Evolutionary conservation across 2,888 invertebrate genomes (phyloP).

Genomic region (Drosophila paracracens): DNA sequence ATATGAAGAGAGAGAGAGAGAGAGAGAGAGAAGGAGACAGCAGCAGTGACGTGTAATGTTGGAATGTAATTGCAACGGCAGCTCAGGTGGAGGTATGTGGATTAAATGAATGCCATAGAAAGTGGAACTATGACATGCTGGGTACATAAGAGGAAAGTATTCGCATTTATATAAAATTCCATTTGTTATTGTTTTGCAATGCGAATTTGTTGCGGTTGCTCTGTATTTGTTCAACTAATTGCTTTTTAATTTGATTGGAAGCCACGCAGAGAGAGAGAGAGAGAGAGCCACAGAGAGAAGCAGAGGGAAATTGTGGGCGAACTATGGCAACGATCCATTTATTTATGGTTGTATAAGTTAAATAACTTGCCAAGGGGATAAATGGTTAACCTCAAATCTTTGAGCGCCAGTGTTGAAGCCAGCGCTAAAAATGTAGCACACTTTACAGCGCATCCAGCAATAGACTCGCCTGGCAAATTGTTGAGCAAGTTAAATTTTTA

Average conservation of each 20-base stretch:
- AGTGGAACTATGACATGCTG: conserved; percentile 12
- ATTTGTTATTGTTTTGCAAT: conserved; percentile 50
- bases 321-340: conserved; percentile 9
- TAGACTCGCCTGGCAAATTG: conserved; percentile 60
- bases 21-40: neutral
- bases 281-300: neutral
- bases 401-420: neutral
- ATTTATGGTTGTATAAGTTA: conserved; percentile 25
- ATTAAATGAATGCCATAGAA: conserved; percentile 27
- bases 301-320: neutral
- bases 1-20: neutral
- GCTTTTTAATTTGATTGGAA: conserved; percentile 70
- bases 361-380: conserved; percentile 32
- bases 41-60: conserved; percentile 26
- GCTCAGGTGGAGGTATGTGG: conserved; percentile 48
- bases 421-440: conserved; percentile 7
- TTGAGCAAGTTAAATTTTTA: conserved; percentile 72
- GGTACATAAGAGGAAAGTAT: conserved; percentile 26
- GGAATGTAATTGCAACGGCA: conserved; percentile 51
- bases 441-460: conserved; percentile 30
- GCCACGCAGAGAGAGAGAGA: conserved; percentile 20
- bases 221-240: conserved; percentile 67
- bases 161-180: conserved; percentile 64
- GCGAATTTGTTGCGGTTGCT: conserved; percentile 56
- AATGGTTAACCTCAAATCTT: conserved; percentile 41